phyloP scores from a whole-genome alignment of 2,888 invertebrate species.

The Plutella xylostella region DNA sequence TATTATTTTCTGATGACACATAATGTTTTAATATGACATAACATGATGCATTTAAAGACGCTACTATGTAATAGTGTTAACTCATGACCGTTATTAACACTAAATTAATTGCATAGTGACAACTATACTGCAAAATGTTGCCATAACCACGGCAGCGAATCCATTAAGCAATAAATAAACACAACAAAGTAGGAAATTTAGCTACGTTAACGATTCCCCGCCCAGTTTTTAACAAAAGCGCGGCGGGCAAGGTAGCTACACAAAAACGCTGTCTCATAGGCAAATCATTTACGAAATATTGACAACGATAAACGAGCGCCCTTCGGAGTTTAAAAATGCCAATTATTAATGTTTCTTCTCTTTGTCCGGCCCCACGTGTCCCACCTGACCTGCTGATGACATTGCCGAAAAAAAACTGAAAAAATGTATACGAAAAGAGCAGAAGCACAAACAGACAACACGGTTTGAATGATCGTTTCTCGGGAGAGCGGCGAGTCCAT shows the following conservation, averaged over 20 bases:
- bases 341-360: conserved; percentile 67
- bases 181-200: conserved; percentile 38
- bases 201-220: conserved; percentile 42
- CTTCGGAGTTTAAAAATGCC: conserved; percentile 59
- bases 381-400: conserved; percentile 68
- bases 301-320: conserved; percentile 62
- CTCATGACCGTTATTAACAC: too few relatives aligned
- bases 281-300: conserved; percentile 68
- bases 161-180: conserved; percentile 62
- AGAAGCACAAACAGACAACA: conserved; percentile 67
- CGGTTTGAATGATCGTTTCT: conserved; percentile 70
- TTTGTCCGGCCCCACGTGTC: conserved; percentile 65
- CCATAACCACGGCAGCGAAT: conserved; percentile 43
- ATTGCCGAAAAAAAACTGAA: conserved; percentile 52
- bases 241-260: conserved; percentile 33
- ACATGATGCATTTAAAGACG: too few relatives aligned
- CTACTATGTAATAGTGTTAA: too few relatives aligned
- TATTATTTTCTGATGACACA: too few relatives aligned
- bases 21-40: too few relatives aligned
- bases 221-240: conserved; percentile 44
- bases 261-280: conserved; percentile 61
- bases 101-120: too few relatives aligned
- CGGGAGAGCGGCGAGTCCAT: conserved; percentile 70
- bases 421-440: conserved; percentile 46
- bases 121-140: too few relatives aligned